Evolutionary conservation across 2,113 vertebrate species (phyloP), one percentile per base, ranked within the genome.

Genomic region (Cyprinodon brontotheroides): DNA sequence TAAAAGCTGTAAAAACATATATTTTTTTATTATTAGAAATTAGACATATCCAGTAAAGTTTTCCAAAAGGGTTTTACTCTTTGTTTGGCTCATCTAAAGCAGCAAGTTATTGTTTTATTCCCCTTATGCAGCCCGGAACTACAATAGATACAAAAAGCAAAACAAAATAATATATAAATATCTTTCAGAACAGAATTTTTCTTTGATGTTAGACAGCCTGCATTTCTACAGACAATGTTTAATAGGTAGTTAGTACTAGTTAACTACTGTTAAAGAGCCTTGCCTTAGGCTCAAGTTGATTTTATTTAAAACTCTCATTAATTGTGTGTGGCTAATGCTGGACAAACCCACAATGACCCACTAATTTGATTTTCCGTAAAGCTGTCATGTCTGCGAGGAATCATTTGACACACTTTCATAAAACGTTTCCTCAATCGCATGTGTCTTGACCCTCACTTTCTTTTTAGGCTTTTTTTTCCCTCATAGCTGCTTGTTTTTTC

Each of bases 251-350:
- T 87, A 72, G 68, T 17, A 67, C 66, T 68, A 22, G 40, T 82
- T 87, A 80, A 86, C 69, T 86, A 89, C 81, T 81, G 67, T 85
- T 29, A 74, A 71, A 75, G 41, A 41, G 41, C 20, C 13, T 62
- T 77, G 87, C 91, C 80, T 75, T 50, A 40, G 89, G 91, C 89
- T 1, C 64, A 38, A 60, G 37, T 65, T 64, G 57, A 48, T 82
- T 67, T 87, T 87, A 93, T 82, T 91, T 85, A 89, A 91, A 82
- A 87, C 73, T 81, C 50, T 11, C 73, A 17, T 36, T 81, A 53
- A 72, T 84, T 73, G 70, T 78, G 71, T 43, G 40, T 67, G 45
- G 11, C 39, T 64, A 22, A 65, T 70, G 39, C 65, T 61, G 78
- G 67, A 80, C 62, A 57, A 72, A 39, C 0, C 9, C 10, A 6